Evolutionary conservation across 2,797 vertebrate genomes (phyloP), one percentile per base, ranked within the genome.

Genomic region (Coranthus polyacanthus): DNA sequence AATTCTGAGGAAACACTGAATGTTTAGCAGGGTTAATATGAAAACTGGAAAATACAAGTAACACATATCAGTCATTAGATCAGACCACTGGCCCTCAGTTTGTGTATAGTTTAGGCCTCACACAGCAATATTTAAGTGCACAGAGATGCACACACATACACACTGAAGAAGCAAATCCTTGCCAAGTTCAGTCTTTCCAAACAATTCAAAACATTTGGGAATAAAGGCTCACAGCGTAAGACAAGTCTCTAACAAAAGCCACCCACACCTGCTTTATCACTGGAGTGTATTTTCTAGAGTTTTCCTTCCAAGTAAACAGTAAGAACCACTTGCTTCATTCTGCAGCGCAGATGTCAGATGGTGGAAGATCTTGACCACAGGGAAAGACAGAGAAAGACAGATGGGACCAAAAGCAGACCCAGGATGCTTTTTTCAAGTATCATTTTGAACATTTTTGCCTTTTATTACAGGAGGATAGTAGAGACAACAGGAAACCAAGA

Each of bases 181-280:
- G 60, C 39, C 66, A 79, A 64, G 24, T 60, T 55, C 37, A 72
- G 71, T 39, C 55, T 76, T 75, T 83, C 72, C 61, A 81, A 87
- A 87, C 76, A 79, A 64, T 70, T 75, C 63, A 60, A 76, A 88
- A 75, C 74, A 88, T 82, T 79, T 78, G 56, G 55, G 68, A 78
- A 75, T 66, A 37, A 71, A 53, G 58, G 68, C 63, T 57, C 12
- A 49, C 63, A 64, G 78, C 56, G 39, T 72, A 70, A 82, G 72
- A 83, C 78, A 59, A 68, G 74, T 71, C 71, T 76, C 75, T 76
- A 63, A 71, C 59, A 78, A 78, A 75, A 77, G 73, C 63, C 54
- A 43, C 66, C 50, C 59, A 76, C 84, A 88, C 77, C 75, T 85
- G 81, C 75, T 86, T 67, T 26, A 78, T 79, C 83, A 76, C 65